Evolutionary conservation across 1,140 invertebrate genomes (phyloP).

Genomic region (Ridgeia piscesae): DNA sequence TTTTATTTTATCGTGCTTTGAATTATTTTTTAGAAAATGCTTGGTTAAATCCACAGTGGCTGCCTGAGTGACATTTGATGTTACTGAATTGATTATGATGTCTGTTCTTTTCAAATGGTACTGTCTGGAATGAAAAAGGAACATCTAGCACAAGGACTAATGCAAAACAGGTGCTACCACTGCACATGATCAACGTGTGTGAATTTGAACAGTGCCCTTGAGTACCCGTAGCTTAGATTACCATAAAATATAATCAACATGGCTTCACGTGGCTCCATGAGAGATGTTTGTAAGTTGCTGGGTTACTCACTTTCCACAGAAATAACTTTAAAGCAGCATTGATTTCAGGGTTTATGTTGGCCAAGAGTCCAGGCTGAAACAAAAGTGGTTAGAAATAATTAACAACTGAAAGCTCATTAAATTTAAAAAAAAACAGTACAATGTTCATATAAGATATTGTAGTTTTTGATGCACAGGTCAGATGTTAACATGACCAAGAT

Average conservation of each 20-base stretch:
- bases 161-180: not conserved
- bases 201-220: not conserved
- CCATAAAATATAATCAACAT: not conserved
- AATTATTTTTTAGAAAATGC: no score
- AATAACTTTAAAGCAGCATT: conserved; percentile 10
- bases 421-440: not conserved
- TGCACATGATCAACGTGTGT: not conserved
- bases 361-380: conserved; percentile 12
- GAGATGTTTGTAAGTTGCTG: not conserved
- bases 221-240: not conserved
- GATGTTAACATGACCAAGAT: not conserved
- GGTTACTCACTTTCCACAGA: conserved; percentile 10
- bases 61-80: no score
- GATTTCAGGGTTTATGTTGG: conserved; percentile 6
- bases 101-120: not conserved
- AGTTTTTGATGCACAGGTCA: not conserved
- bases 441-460: not conserved
- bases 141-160: not conserved
- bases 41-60: no score
- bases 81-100: not conserved
- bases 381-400: not conserved
- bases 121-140: not conserved
- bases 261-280: not conserved
- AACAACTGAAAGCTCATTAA: no score
- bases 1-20: no score